Base-by-base conservation (phyloP, 2,113 vertebrate species). In the Caranx melampygus region DNA sequence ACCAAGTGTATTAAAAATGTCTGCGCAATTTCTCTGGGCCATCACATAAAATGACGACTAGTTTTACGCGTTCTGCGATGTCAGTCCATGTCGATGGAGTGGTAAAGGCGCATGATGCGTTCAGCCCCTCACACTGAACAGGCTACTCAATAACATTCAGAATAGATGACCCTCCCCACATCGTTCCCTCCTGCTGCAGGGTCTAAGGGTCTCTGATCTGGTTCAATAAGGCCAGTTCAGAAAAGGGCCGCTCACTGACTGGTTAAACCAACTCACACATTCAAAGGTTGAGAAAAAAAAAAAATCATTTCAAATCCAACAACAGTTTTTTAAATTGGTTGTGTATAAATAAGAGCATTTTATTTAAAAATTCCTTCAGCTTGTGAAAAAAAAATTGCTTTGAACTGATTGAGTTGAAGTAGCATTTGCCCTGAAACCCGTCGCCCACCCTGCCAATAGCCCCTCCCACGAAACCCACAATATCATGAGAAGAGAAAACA, bases 111-210 rank as follows among this genome's bases (percentile, higher is more conserved):
- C 72, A 57, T 91, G 85, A 92, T 82, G 91, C 55, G 82, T 93
- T 92, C 92, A 92, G 90, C 87, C 82, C 64, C 87, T 89, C 88
- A 83, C 82, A 79, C 89, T 87, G 92, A 92, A 93, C 88, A 89
- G 75, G 76, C 76, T 86, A 86, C 92, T 93, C 86, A 84, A 85
- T 89, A 92, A 95, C 92, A 95, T 95, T 95, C 94, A 94, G 90
- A 92, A 90, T 76, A 90, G 84, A 84, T 86, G 33, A 57, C 58
- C 86, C 85, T 33, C 42, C 70, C 86, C 67, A 51, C 75, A 70
- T 71, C 0, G n/a, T 52, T 64, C 74, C 85, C 80, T 75, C 84
- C 78, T 72, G 6, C 69, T 18, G 47, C 78, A 89, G 86, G 82
- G 26, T 26, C 78, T 73, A 47, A 82, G 82, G 72, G 78, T 81